Base-by-base conservation (phyloP, 2,113 vertebrate species). In the Trematomus loennbergii region DNA sequence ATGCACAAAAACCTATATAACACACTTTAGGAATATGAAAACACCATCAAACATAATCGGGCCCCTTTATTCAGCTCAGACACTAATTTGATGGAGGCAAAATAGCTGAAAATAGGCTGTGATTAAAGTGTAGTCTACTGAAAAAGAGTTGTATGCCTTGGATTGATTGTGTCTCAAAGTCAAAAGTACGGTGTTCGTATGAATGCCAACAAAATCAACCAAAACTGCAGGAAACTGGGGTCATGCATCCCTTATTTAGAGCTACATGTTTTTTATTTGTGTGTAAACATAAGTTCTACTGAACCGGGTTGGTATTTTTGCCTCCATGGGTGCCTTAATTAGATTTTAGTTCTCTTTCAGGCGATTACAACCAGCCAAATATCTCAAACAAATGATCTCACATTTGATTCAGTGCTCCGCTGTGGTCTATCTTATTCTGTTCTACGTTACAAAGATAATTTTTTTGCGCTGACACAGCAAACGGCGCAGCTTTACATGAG, bases 391-490 rank as follows among this genome's bases (percentile, higher is more conserved):
- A 29, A 29, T 29, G 29, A 29, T 29, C 29, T 29, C 29, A 4
- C 29, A 29, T 13, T 78, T 29, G 46, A 66, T 53, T 54, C 20
- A 79, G 61, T 78, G n/a, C 33, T 22, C 57, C 40, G 20, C 29
- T 54, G 60, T 85, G 67, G 12, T 64, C 46, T 36, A 9, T 75
- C 70, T 62, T 66, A 64, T 59, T 79, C 11, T 36, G 0, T 20
- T 65, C 33, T 43, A 46, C 40, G 65, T 59, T 20, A 49, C 59
- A 79, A 49, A 74, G 52, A 61, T 46, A 0, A 22, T 50, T 60
- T 52, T 62, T 83, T 79, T 81, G 49, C 65, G 79, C 76, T 76
- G 71, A 81, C 55, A 33, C 80, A 79, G 82, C 53, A 69, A 79
- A 70, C 46, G 45, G 46, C n/a, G n/a, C 22, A 15, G 18, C 53